A percentile compares a stretch with the other conserved stretches of the same genome.
These are phyloP conservation scores for Dexiosoma caninum DNA, from an alignment of 2,888 invertebrate species.

Conservation along the genomic window DNA sequence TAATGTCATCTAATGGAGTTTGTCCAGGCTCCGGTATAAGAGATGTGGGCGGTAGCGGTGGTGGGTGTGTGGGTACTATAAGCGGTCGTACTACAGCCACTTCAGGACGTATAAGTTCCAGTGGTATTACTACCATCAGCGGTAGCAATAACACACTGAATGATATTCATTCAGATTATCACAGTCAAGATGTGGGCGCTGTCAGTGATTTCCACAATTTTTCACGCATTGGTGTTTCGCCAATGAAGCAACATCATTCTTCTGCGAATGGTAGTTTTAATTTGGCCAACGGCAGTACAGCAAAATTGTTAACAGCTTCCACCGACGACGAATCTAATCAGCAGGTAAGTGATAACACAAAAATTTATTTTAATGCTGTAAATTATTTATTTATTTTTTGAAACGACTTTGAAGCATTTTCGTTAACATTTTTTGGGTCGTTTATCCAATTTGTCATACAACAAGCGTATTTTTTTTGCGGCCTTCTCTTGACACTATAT, in stretches of 20 bases:
- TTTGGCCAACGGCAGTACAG: conserved; percentile 76
- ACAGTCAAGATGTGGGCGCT: conserved; percentile 69
- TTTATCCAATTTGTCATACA: no score
- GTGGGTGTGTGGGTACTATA: conserved; percentile 55
- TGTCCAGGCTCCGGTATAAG: conserved; percentile 55
- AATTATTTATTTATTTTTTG: no score
- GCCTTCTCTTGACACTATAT: no score
- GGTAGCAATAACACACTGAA: conserved; percentile 76
- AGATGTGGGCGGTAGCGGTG: conserved; percentile 42
- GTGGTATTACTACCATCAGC: conserved; percentile 73
- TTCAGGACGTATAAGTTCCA: conserved; percentile 73
- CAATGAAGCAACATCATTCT: conserved; percentile 73
- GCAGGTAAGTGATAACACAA: conserved; percentile 77
- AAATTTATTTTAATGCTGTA: no score
- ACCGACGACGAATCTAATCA: conserved; percentile 76
- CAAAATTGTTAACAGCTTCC: conserved; percentile 73
- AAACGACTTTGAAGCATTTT: no score
- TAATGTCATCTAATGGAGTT: conserved; percentile 62
- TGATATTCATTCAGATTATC: conserved; percentile 75
- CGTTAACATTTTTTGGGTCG: no score
- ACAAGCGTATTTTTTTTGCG: no score
- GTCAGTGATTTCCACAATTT: conserved; percentile 69
- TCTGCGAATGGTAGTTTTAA: conserved; percentile 73
- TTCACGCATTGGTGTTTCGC: conserved; percentile 63
- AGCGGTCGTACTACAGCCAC: conserved; percentile 74